A percentile compares a stretch with the other conserved stretches of the same genome.
These are phyloP conservation scores for Phenganax subtilis DNA, from an alignment of 92 coral and sea anemone species.

Conservation along the genomic window DNA sequence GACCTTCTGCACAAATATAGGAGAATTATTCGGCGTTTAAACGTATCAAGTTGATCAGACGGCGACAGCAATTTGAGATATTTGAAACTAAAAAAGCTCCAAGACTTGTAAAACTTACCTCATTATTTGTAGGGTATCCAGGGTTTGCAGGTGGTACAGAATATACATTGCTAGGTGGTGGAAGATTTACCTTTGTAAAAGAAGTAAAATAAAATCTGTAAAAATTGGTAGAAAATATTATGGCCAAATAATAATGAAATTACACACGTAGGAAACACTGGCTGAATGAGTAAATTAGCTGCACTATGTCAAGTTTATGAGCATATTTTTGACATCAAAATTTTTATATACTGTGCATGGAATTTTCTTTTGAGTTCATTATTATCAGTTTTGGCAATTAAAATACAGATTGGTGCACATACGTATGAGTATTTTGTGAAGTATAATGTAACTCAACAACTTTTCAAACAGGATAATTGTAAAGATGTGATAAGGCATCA, in stretches of 20 bases:
- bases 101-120: background rate
- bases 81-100: background rate
- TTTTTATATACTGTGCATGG: too few species aligned
- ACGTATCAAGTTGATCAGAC: too few species aligned
- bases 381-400: background rate
- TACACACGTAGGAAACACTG: background rate
- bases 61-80: too few species aligned
- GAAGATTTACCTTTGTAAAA: background rate
- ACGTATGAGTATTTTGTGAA: background rate
- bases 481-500: too few species aligned
- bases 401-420: background rate
- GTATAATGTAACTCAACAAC: background rate
- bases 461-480: too few species aligned
- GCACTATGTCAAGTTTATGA: background rate
- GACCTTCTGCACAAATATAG: constrained; percentile 3
- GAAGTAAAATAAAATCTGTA: background rate
- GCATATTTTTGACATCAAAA: background rate
- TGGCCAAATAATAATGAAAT: too few species aligned
- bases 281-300: background rate
- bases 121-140: background rate
- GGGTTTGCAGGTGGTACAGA: background rate
- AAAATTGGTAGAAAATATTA: background rate
- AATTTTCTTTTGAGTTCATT: background rate
- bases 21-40: too few species aligned
- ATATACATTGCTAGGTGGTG: background rate